Evolutionary conservation across 2,797 vertebrate genomes (phyloP).

Genomic region (Telmatherina bonti): DNA sequence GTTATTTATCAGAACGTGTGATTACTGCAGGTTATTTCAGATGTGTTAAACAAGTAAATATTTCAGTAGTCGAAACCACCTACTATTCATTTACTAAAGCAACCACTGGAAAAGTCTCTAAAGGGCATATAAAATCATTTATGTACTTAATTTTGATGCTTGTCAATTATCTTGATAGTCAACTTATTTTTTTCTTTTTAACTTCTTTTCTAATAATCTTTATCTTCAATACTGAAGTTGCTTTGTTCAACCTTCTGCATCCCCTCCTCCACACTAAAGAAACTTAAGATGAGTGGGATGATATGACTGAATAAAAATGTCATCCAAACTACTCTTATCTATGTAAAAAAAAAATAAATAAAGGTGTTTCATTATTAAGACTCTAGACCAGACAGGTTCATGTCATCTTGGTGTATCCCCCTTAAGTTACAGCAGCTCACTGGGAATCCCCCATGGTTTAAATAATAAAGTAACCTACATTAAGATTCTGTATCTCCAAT

Average conservation of each 20-base stretch:
- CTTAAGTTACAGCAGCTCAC: constrained; percentile 6
- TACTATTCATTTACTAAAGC: constrained; percentile 20
- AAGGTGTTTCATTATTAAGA: not conserved
- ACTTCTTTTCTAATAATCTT: not conserved
- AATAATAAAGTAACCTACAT: constrained; percentile 75
- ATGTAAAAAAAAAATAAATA: not conserved
- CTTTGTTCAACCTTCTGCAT: not conserved
- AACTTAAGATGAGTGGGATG: not conserved
- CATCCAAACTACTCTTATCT: not conserved
- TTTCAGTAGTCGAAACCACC: constrained; percentile 25
- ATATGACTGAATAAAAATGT: not conserved
- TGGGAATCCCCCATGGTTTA: constrained; percentile 8
- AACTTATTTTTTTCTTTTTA: not conserved
- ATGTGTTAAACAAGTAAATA: constrained; percentile 7
- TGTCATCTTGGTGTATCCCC: not conserved
- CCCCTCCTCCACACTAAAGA: not conserved
- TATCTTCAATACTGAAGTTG: not conserved
- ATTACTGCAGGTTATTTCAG: not conserved
- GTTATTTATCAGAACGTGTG: not conserved
- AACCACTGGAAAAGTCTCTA: not conserved
- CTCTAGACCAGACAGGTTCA: not conserved
- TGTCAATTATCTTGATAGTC: not conserved
- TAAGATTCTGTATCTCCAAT: constrained; percentile 91
- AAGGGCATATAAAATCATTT: not conserved
- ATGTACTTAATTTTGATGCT: not conserved